phyloP scores from a whole-genome alignment of 2,888 invertebrate genomes.

The Rhimphoctona megacephalus region DNA sequence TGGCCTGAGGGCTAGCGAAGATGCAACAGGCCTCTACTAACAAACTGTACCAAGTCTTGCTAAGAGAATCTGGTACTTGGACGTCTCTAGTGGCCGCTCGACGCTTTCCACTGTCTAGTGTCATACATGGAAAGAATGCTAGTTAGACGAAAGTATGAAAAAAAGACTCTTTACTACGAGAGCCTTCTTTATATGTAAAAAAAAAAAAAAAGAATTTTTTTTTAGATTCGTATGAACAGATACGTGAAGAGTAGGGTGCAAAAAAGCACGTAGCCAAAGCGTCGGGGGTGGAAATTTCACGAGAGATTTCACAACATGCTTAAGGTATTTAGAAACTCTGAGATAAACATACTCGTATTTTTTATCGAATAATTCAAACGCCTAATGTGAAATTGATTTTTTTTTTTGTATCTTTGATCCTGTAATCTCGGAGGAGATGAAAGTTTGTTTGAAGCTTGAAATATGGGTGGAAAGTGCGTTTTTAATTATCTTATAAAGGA shows the following conservation, averaged over 20 bases:
- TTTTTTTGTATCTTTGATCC: too few species aligned
- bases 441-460: too few species aligned
- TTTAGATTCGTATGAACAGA: background rate
- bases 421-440: too few species aligned
- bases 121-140: conserved; percentile 83
- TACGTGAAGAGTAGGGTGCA: background rate
- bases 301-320: too few species aligned
- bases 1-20: conserved; percentile 81
- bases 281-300: too few species aligned
- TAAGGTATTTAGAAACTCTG: too few species aligned
- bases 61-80: conserved; percentile 80
- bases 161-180: conserved; percentile 35
- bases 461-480: too few species aligned
- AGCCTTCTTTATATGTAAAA: background rate
- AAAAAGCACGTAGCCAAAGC: too few species aligned
- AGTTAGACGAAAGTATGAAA: conserved; percentile 75
- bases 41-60: conserved; percentile 73
- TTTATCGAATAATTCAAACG: too few species aligned
- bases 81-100: conserved; percentile 81
- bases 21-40: conserved; percentile 84
- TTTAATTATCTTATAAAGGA: too few species aligned
- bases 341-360: too few species aligned
- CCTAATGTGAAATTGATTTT: too few species aligned
- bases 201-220: conserved; percentile 7
- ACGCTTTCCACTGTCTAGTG: conserved; percentile 82